phyloP scores from a whole-genome alignment of 2,797 vertebrate species.

The Carcharodon carcharias region DNA sequence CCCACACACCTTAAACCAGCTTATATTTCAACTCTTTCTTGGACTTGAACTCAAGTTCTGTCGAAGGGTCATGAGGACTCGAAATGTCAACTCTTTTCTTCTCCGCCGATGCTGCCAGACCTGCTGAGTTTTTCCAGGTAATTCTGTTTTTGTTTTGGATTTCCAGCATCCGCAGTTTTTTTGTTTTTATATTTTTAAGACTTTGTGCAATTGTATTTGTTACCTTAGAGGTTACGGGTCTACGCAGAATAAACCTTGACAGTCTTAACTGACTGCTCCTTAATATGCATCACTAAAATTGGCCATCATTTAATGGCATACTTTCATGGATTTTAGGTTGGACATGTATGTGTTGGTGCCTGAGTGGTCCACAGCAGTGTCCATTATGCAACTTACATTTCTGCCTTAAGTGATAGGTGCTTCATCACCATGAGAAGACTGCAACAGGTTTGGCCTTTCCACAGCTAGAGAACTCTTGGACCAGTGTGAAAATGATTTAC shows the following conservation, averaged over 20 bases:
- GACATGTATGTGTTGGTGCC: background rate
- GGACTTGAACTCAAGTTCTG: no score
- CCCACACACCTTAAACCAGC: no score
- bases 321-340: background rate
- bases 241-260: background rate
- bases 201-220: background rate
- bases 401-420: background rate
- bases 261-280: background rate
- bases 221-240: background rate
- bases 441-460: background rate
- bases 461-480: background rate
- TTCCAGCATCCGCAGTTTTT: no score
- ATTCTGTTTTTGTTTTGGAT: no score
- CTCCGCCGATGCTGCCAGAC: no score
- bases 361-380: background rate
- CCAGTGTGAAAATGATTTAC: background rate
- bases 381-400: background rate
- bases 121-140: no score
- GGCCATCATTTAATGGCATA: background rate
- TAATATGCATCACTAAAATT: background rate
- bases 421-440: background rate
- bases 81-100: no score
- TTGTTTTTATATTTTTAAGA: no score
- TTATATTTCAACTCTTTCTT: no score
- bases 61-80: no score